Percentiles rank a stretch among this genome's conserved stretches.
Evolutionary conservation across 2,797 vertebrate species (phyloP).

Genomic region (Lutjanus campechanus): DNA sequence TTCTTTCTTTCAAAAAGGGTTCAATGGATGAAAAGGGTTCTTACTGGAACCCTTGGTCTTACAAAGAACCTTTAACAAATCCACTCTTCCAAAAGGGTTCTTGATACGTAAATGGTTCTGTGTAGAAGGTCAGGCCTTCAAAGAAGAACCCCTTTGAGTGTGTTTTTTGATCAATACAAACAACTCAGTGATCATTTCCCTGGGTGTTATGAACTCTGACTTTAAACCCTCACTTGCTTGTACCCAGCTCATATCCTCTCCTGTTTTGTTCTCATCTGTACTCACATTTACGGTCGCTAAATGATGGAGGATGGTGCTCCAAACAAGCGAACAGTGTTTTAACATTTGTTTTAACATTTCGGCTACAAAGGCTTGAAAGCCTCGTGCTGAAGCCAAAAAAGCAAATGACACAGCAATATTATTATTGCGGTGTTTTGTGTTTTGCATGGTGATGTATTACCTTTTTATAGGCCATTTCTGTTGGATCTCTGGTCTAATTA

Average conservation of each 20-base stretch:
- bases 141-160: too few relatives aligned
- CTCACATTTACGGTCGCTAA: constrained; percentile 17
- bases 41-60: too few relatives aligned
- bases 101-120: too few relatives aligned
- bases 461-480: constrained; percentile 67
- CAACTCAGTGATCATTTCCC: constrained; percentile 2
- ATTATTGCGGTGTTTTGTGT: constrained; percentile 61
- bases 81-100: too few relatives aligned
- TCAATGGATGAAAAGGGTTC: too few relatives aligned
- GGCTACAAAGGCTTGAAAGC: constrained; percentile 40
- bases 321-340: constrained; percentile 26
- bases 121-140: too few relatives aligned
- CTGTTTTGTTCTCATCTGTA: not conserved
- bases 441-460: constrained; percentile 72
- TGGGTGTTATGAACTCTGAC: constrained; percentile 10
- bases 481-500: constrained; percentile 73
- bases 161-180: too few relatives aligned
- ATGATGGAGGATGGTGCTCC: constrained; percentile 28
- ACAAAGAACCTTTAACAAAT: too few relatives aligned
- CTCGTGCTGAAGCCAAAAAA: constrained; percentile 46
- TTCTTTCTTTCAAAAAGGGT: too few relatives aligned
- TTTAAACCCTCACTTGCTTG: constrained; percentile 31
- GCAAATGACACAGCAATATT: constrained; percentile 69
- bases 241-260: not conserved
- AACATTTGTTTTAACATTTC: constrained; percentile 44